Conservation (phyloP, 2,797 vertebrate species). For the Sebastes taczanowskii region DNA sequence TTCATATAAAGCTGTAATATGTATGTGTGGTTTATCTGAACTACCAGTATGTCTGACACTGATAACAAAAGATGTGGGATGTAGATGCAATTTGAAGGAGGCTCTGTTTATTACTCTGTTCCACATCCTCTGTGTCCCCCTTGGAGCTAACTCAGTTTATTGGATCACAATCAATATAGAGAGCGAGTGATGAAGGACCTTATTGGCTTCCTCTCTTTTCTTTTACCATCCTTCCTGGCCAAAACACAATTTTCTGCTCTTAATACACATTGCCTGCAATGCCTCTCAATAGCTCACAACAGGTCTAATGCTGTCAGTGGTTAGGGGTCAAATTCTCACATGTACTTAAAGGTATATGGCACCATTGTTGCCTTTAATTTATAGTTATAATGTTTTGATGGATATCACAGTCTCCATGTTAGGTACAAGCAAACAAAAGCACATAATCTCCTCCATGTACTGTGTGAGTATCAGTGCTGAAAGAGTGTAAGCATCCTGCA, state of each 20-base stretch:
- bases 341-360: background rate
- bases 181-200: constrained; percentile 26
- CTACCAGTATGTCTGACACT: background rate
- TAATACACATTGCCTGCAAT: background rate
- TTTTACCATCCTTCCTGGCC: background rate
- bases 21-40: background rate
- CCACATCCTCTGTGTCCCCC: background rate
- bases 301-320: background rate
- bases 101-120: constrained; percentile 14
- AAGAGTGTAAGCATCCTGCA: background rate
- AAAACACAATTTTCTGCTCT: constrained; percentile 3
- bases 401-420: background rate
- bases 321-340: background rate
- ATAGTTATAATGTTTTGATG: background rate
- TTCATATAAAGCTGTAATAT: background rate
- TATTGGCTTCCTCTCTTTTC: constrained; percentile 23
- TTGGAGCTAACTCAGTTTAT: constrained; percentile 34
- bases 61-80: constrained; percentile 10
- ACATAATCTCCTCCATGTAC: background rate
- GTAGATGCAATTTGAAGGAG: constrained; percentile 18
- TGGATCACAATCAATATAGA: constrained; percentile 48
- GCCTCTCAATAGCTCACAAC: background rate
- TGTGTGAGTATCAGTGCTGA: background rate
- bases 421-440: background rate
- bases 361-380: too few species aligned